A percentile compares a stretch with the other conserved stretches of the same genome.
These are phyloP conservation scores for Metacarcinus magister DNA, from an alignment of 2,888 invertebrate genomes.

Conservation along the genomic window DNA sequence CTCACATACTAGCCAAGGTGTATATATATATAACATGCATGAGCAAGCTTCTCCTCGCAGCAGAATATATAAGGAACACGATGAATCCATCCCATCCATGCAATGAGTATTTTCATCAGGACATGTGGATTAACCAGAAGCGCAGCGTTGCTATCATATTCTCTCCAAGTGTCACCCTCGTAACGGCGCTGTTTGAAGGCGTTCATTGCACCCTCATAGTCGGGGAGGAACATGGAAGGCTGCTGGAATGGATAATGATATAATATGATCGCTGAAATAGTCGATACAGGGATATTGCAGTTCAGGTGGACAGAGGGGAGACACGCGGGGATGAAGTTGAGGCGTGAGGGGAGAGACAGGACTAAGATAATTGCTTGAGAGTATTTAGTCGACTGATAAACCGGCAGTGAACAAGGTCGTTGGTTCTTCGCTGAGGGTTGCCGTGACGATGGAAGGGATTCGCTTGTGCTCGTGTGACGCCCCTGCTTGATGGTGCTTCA, in stretches of 20 bases:
- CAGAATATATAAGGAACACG: neutral
- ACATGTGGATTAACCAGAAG: constrained; percentile 45
- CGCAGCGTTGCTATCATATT: constrained; percentile 17
- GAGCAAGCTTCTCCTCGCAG: neutral
- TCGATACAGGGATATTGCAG: constrained; percentile 3
- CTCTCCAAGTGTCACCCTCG: constrained; percentile 43
- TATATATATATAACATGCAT: neutral
- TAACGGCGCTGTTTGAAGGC: constrained; percentile 51
- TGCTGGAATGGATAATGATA: constrained; percentile 51
- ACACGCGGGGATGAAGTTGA: neutral
- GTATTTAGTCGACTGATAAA: neutral
- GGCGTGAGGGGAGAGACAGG: constrained; percentile 19
- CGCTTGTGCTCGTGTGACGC: constrained; percentile 42
- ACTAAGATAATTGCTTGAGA: neutral
- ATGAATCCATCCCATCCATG: neutral
- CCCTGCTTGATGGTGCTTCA: constrained; percentile 26
- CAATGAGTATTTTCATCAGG: constrained; percentile 37
- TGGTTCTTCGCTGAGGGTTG: constrained; percentile 19
- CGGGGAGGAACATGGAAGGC: constrained; percentile 51
- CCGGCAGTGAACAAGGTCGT: neutral
- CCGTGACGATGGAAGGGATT: constrained; percentile 32
- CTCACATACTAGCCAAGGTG: neutral
- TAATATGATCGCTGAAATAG: neutral
- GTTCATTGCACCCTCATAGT: constrained; percentile 26
- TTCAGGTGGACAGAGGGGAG: neutral